These are phyloP conservation scores for Taphrorychus bicolor DNA, from an alignment of 2,888 invertebrate genomes.

Conservation along the genomic window DNA sequence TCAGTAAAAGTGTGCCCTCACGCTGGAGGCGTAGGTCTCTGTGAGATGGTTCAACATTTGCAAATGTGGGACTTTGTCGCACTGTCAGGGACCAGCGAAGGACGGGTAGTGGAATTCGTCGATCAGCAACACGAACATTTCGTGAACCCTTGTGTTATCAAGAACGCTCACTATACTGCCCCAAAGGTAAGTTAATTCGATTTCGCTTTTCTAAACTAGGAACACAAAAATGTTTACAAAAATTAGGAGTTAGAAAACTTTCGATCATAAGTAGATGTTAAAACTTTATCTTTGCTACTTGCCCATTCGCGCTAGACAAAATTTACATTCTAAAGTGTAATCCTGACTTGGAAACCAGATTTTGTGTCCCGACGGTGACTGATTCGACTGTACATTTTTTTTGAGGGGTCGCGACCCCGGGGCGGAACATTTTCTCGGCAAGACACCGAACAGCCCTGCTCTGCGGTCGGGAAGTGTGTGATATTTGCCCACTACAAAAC, in stretches of 20 bases:
- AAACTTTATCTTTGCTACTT: too few relatives aligned
- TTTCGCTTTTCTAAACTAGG: neutral
- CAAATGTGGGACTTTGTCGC: conserved; percentile 87
- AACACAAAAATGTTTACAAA: neutral
- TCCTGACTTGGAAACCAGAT: too few relatives aligned
- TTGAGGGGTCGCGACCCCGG: too few relatives aligned
- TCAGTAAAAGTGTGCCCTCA: conserved; percentile 92
- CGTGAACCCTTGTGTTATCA: conserved; percentile 72
- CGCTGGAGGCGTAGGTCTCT: conserved; percentile 93
- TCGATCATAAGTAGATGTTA: too few relatives aligned
- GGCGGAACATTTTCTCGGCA: too few relatives aligned
- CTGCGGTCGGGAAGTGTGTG: too few relatives aligned
- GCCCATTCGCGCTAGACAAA: too few relatives aligned
- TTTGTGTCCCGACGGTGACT: too few relatives aligned
- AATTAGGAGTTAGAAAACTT: neutral
- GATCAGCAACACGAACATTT: conserved; percentile 94
- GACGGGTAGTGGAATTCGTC: conserved; percentile 82
- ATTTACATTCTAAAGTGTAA: too few relatives aligned
- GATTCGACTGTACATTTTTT: too few relatives aligned
- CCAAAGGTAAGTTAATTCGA: conserved; percentile 67
- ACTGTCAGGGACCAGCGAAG: conserved; percentile 73
- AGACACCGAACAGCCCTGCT: too few relatives aligned
- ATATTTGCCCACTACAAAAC: too few relatives aligned
- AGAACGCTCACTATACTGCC: conserved; percentile 75
- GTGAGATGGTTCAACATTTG: conserved; percentile 93